These are phyloP conservation scores for Ophonus ardosiacus DNA, from an alignment of 2,888 invertebrate genomes.

Conservation along the genomic window DNA sequence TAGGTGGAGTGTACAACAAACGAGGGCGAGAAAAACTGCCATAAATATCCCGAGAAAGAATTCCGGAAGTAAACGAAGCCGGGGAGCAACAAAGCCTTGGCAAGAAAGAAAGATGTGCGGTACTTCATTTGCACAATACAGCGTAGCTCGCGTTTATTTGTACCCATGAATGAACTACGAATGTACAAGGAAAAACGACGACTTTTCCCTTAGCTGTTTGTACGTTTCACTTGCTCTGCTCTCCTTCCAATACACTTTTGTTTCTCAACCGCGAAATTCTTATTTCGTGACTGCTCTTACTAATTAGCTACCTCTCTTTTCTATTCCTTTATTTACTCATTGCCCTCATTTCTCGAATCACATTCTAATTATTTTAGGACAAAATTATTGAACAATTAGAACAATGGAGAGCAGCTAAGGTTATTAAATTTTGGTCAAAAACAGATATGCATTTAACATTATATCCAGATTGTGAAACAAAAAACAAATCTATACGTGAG, in stretches of 20 bases:
- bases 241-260: not conserved
- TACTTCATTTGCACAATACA: conserved; percentile 61
- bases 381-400: too few relatives aligned
- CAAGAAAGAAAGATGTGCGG: conserved; percentile 56
- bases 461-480: too few relatives aligned
- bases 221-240: conserved; percentile 21
- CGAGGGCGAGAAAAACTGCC: conserved; percentile 57
- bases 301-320: not conserved
- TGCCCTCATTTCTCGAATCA: not conserved
- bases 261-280: conserved; percentile 19
- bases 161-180: conserved; percentile 55
- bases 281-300: not conserved
- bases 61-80: conserved; percentile 53
- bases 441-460: too few relatives aligned
- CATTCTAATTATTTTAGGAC: not conserved
- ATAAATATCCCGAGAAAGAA: conserved; percentile 58
- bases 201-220: conserved; percentile 18
- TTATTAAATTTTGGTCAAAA: too few relatives aligned
- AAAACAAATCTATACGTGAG: too few relatives aligned
- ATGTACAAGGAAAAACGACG: conserved; percentile 39
- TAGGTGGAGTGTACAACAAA: conserved; percentile 53
- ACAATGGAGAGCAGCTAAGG: too few relatives aligned
- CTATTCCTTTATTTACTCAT: not conserved
- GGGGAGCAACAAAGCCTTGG: conserved; percentile 14
- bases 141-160: conserved; percentile 33